Base-by-base conservation (phyloP, 2,797 vertebrate genomes). In the Saguinus oedipus region DNA sequence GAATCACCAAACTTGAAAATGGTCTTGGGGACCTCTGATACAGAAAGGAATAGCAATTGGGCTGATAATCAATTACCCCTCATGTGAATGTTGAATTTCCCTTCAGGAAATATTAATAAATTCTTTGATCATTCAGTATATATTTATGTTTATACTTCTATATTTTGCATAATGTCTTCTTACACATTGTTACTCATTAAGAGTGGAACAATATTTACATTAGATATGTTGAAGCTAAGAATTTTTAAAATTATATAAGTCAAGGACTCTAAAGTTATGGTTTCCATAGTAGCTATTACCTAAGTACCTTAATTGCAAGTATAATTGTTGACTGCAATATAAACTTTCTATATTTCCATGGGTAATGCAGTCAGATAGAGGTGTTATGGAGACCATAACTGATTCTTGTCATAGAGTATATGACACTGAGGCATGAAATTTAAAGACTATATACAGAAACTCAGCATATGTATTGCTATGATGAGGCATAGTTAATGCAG, bases 321-420 rank as follows among this genome's bases (percentile, higher is more conserved):
- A 72, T 57, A 48, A 86, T 39, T 92, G 96, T 55, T 88, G 33
- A 94, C 74, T 30, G 87, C 39, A 81, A 57, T 50, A 84, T 91
- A 87, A 90, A 91, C 42, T 93, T 91, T 74, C 64, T 64, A 55
- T 91, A 89, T 94, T 95, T 93, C 42, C 22, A 93, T 90, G 42
- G 83, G 80, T 79, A 93, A 94, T 48, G 15, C 4, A 97, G 57
- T 7, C 74, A 94, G 75, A 78, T 2, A 94, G 33, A 94, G 70
- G 78, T 97, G 88, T 75, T 91, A 33, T 94, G 33, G 61, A 93
- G 97, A 97, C 78, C 74, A 89, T 20, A 88, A 90, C 26, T 89
- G 86, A 93, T 89, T 92, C 75, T 93, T 88, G 39, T 83, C 53
- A 89, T 15, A 36, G 22, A 64, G 39, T 80, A 70, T 17, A 81